phyloP scores from a whole-genome alignment of 2,888 invertebrate species.

The Meiosimyza platycephala region DNA sequence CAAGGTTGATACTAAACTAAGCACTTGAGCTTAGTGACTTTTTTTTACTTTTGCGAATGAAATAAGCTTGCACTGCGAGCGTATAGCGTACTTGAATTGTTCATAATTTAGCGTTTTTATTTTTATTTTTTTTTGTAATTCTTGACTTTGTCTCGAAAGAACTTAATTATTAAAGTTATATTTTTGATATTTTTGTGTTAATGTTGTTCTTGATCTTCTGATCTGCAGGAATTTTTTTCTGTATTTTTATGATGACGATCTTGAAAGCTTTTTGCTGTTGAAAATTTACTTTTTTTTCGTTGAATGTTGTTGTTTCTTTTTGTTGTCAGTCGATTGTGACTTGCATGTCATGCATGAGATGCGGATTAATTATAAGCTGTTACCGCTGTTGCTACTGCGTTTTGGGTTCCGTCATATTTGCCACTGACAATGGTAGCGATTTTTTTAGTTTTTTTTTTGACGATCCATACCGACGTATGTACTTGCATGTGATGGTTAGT shows the following conservation, averaged over 20 bases:
- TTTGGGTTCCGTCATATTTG: constrained; percentile 1
- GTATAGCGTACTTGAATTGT: constrained; percentile 4
- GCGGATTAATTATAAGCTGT: constrained; percentile 39
- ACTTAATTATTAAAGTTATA: constrained; percentile 44
- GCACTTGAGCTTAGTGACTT: constrained; percentile 31
- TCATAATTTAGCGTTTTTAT: background rate
- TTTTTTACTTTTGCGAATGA: background rate
- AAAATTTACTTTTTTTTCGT: background rate
- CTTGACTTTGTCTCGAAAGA: constrained; percentile 23
- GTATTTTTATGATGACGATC: constrained; percentile 18
- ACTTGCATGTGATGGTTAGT: constrained; percentile 31
- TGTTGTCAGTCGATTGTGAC: constrained; percentile 36
- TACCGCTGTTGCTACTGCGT: constrained; percentile 30
- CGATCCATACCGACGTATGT: background rate
- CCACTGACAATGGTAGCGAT: constrained; percentile 18
- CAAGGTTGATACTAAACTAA: constrained; percentile 45
- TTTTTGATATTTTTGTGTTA: constrained; percentile 37
- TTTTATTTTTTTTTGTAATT: constrained; percentile 18
- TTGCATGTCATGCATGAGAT: constrained; percentile 43
- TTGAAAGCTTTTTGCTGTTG: constrained; percentile 27
- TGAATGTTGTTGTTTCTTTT: background rate
- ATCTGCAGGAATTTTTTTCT: constrained; percentile 29
- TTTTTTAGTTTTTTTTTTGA: constrained; percentile 1
- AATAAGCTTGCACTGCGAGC: background rate
- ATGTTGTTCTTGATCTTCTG: constrained; percentile 34